These are phyloP conservation scores for Parazoanthus swiftii DNA, from an alignment of 92 coral and sea anemone genomes.

Conservation along the genomic window DNA sequence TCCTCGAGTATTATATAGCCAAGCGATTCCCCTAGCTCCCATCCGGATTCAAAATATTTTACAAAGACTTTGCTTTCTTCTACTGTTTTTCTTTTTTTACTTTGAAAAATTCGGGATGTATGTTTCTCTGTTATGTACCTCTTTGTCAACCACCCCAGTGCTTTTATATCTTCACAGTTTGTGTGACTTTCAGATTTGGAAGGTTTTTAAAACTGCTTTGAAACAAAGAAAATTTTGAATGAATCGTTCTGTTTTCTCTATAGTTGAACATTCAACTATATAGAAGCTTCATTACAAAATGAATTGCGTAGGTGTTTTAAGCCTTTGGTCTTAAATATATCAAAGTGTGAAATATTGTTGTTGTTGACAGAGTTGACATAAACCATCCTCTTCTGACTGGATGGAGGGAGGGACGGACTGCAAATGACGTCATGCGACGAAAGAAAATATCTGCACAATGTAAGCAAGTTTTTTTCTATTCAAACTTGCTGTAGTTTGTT, in stretches of 20 bases:
- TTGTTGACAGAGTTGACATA: slow-evolving; percentile 58
- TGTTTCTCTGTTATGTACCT: too few species aligned
- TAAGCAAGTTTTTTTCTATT: neutral
- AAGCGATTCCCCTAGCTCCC: neutral
- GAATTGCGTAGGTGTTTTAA: too few species aligned
- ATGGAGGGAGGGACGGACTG: slow-evolving; percentile 75
- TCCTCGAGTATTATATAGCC: neutral
- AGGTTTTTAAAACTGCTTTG: too few species aligned
- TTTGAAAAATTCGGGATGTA: neutral
- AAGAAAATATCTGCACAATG: slow-evolving; percentile 46
- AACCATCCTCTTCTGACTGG: slow-evolving; percentile 74
- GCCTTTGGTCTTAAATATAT: neutral
- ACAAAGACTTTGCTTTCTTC: too few species aligned
- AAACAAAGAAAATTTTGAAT: too few species aligned
- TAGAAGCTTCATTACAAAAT: too few species aligned
- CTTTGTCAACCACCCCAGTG: too few species aligned
- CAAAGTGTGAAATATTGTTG: neutral
- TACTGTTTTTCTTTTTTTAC: too few species aligned
- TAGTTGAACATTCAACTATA: too few species aligned
- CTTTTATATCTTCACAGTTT: neutral
- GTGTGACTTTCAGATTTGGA: too few species aligned
- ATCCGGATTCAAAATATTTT: neutral
- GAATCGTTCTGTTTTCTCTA: too few species aligned
- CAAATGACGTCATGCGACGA: slow-evolving; percentile 31
- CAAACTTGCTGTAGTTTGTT: neutral